Evolutionary conservation across 2,888 invertebrate genomes (phyloP).

Genomic region (Cerceris ruficornis): DNA sequence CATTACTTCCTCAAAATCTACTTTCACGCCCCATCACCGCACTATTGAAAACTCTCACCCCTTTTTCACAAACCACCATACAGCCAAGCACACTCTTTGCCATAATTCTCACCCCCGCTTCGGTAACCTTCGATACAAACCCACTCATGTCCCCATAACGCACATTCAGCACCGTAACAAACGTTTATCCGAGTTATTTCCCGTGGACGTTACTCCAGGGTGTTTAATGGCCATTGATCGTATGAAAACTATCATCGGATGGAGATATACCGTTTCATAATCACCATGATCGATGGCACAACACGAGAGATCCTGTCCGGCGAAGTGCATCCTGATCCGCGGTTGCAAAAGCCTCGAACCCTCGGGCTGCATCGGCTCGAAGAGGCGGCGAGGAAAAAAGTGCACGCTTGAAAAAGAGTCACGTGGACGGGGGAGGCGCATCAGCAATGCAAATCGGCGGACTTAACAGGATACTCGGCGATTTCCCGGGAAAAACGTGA

Average conservation of each 20-base stretch:
- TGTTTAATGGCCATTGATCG: slow-evolving; percentile 37
- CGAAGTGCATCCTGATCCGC: slow-evolving; percentile 32
- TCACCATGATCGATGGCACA: slow-evolving; percentile 41
- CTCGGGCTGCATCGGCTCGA: not conserved
- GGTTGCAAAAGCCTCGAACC: slow-evolving; percentile 3
- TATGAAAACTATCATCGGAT: slow-evolving; percentile 12
- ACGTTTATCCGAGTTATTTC: not conserved
- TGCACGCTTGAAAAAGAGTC: slow-evolving; percentile 22
- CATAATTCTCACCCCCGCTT: no score
- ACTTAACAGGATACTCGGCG: slow-evolving; percentile 35
- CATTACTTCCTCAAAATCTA: no score
- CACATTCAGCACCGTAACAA: no score
- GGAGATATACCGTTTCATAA: slow-evolving; percentile 34
- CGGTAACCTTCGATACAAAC: no score
- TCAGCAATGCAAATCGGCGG: slow-evolving; percentile 55
- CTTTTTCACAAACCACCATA: no score
- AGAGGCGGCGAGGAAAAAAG: not conserved
- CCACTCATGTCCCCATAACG: no score
- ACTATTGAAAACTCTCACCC: no score
- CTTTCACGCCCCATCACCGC: no score
- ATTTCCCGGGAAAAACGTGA: slow-evolving; percentile 62
- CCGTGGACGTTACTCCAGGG: slow-evolving; percentile 14
- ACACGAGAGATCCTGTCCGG: slow-evolving; percentile 13
- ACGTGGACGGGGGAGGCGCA: slow-evolving; percentile 29
- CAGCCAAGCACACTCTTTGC: no score